phyloP scores from a whole-genome alignment of 2,888 invertebrate species.

The Steromphala cineraria region DNA sequence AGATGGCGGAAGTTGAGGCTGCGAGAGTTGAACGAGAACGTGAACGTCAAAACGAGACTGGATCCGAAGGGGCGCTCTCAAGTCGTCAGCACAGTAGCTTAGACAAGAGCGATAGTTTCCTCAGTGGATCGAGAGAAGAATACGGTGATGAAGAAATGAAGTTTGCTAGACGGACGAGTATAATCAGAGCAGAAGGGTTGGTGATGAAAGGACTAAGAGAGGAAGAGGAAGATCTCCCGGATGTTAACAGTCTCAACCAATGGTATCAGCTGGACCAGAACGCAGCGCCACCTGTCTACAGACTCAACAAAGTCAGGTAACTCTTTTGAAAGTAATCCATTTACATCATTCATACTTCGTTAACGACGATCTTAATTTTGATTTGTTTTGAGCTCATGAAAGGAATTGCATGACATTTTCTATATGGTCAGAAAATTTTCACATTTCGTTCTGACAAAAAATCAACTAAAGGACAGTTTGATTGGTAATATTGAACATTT shows the following conservation, averaged over 20 bases:
- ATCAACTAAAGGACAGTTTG: too few species aligned
- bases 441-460: too few species aligned
- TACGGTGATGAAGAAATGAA: not conserved
- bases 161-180: not conserved
- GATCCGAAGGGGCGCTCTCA: not conserved
- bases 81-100: not conserved
- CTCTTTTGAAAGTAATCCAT: too few species aligned
- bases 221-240: slow-evolving; percentile 58
- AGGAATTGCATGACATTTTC: not conserved
- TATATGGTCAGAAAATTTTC: too few species aligned
- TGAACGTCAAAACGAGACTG: slow-evolving; percentile 26
- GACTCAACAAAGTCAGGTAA: slow-evolving; percentile 65
- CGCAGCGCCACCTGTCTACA: slow-evolving; percentile 63
- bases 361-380: too few species aligned
- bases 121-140: not conserved
- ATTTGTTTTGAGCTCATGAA: too few species aligned
- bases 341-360: too few species aligned
- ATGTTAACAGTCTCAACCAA: slow-evolving; percentile 71
- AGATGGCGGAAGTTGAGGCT: slow-evolving; percentile 43
- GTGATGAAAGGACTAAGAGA: slow-evolving; percentile 51
- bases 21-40: slow-evolving; percentile 32
- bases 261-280: slow-evolving; percentile 75
- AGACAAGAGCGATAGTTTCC: not conserved
- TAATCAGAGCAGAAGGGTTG: slow-evolving; percentile 31
- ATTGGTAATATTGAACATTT: too few species aligned